Percentiles rank a stretch among this genome's conserved stretches.
phyloP scores from a whole-genome alignment of 2,888 invertebrate genomes.

The Automeris io region DNA sequence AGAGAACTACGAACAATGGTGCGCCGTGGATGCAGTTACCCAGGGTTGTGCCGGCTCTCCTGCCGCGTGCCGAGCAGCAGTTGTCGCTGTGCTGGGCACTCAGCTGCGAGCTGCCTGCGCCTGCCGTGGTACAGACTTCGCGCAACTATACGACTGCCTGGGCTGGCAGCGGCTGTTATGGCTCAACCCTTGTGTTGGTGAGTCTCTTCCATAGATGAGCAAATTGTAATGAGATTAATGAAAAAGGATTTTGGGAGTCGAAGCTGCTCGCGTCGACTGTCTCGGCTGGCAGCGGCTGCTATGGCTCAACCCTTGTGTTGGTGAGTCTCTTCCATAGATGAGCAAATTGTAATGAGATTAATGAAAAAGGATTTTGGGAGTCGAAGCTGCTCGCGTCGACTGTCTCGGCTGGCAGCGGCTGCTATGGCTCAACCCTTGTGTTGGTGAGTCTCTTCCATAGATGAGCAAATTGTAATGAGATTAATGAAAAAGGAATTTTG shows the following conservation, averaged over 20 bases:
- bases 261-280: conserved; percentile 92
- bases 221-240: conserved; percentile 85
- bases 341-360: no score
- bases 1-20: conserved; percentile 93
- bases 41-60: conserved; percentile 92
- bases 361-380: no score
- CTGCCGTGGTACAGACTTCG: conserved; percentile 90
- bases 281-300: conserved; percentile 92
- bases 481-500: no score
- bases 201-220: conserved; percentile 39
- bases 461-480: no score
- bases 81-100: conserved; percentile 93
- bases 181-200: conserved; percentile 96
- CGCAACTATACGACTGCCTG: conserved; percentile 90
- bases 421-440: conserved; percentile 94
- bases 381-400: conserved; percentile 92
- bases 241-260: no score
- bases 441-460: conserved; percentile 91
- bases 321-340: no score
- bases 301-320: conserved; percentile 95
- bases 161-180: conserved; percentile 94
- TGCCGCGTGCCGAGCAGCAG: conserved; percentile 89
- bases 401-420: conserved; percentile 94
- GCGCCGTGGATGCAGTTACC: conserved; percentile 93
- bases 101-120: conserved; percentile 91